Evolutionary conservation across 2,113 vertebrate genomes (phyloP).

Genomic region (Fulmarus glacialis): DNA sequence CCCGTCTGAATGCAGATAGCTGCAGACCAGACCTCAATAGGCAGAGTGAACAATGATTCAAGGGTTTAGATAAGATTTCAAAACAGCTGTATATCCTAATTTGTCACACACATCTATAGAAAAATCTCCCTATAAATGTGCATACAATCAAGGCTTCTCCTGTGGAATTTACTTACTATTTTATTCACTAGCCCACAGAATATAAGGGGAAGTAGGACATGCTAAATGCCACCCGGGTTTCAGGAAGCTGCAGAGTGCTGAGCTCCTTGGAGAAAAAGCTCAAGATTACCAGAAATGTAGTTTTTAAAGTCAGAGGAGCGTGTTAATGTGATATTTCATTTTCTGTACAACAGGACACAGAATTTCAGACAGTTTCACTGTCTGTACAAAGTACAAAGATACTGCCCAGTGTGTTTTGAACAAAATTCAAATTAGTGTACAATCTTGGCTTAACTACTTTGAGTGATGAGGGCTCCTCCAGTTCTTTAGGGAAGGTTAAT

Average conservation of each 20-base stretch:
- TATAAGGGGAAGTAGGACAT: background rate
- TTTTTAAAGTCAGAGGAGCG: background rate
- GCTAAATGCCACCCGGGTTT: background rate
- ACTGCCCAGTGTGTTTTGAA: background rate
- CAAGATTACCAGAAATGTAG: background rate
- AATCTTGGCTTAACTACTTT: background rate
- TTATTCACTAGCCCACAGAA: background rate
- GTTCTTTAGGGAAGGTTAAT: background rate
- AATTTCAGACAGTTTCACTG: background rate
- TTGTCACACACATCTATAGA: background rate
- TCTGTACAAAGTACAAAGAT: background rate
- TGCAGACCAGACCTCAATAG: background rate
- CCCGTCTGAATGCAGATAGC: constrained; percentile 2
- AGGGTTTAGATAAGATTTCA: background rate
- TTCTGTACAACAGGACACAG: background rate
- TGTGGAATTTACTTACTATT: background rate
- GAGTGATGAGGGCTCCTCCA: background rate
- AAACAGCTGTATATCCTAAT: background rate
- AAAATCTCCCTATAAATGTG: background rate
- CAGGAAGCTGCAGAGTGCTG: background rate
- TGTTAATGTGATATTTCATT: background rate
- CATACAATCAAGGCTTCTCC: background rate
- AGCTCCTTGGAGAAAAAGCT: background rate
- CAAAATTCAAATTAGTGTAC: background rate
- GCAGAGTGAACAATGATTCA: background rate